Percentiles rank a stretch among this genome's conserved stretches.
Evolutionary conservation across 1,140 invertebrate genomes (phyloP).

Genomic region (Callitettix versicolor): DNA sequence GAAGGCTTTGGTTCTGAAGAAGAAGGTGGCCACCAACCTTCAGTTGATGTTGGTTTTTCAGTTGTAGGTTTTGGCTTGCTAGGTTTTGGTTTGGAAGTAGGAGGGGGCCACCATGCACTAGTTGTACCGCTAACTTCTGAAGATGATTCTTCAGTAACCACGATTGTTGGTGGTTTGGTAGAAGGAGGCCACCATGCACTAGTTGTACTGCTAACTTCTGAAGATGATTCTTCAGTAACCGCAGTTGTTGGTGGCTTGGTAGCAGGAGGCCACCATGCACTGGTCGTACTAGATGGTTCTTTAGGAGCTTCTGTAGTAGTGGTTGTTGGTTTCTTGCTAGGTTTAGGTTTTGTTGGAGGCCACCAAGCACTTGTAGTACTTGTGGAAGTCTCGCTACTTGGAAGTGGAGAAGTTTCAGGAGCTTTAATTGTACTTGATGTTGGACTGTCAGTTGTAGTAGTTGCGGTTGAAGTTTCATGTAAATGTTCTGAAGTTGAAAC

Average conservation of each 20-base stretch:
- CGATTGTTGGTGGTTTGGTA: conserved; percentile 7
- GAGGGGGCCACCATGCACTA: conserved; percentile 28
- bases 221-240: not conserved
- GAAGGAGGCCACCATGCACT: conserved; percentile 28
- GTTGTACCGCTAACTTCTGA: conserved; percentile 29
- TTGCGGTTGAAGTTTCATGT: not conserved
- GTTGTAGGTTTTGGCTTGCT: conserved; percentile 22
- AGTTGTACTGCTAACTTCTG: conserved; percentile 29
- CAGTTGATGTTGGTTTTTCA: conserved; percentile 23
- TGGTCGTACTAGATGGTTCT: not conserved
- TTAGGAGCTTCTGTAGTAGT: conserved; percentile 29
- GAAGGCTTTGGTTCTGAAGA: not conserved
- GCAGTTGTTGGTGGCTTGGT: conserved; percentile 16
- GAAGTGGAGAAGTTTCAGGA: too few relatives aligned
- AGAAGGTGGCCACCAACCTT: too few relatives aligned
- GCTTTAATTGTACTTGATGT: conserved; percentile 14
- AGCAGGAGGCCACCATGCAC: conserved; percentile 24
- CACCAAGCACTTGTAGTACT: too few relatives aligned
- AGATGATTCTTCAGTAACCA: not conserved
- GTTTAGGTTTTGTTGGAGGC: not conserved
- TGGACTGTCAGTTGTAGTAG: conserved; percentile 28
- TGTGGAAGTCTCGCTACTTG: too few relatives aligned
- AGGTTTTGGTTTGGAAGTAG: conserved; percentile 23
- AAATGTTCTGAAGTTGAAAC: conserved; percentile 1
- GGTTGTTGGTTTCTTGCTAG: conserved; percentile 19